These are phyloP conservation scores for Phoeniculus purpureus DNA, from an alignment of 2,797 vertebrate species.

Conservation along the genomic window DNA sequence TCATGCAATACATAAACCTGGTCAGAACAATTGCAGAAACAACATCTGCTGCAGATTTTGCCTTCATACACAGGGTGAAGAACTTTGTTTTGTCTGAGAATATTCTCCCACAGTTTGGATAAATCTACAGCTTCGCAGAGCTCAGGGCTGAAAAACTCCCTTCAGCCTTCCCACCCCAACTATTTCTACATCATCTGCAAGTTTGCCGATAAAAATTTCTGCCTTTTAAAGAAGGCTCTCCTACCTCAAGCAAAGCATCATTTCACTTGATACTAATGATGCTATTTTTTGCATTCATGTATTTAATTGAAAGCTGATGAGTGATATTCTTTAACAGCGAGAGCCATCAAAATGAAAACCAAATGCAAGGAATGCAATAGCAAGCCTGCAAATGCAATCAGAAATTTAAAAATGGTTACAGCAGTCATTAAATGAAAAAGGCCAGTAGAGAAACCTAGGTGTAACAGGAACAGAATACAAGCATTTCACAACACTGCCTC, in stretches of 20 bases:
- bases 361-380: slow-evolving; percentile 21
- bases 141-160: background rate
- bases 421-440: background rate
- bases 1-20: background rate
- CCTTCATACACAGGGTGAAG: background rate
- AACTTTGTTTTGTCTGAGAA: background rate
- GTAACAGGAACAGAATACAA: background rate
- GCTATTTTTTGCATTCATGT: slow-evolving; percentile 10
- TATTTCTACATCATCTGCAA: background rate
- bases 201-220: background rate
- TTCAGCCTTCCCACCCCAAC: background rate
- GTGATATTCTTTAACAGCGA: slow-evolving; percentile 51
- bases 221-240: slow-evolving; percentile 12
- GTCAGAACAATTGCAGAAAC: background rate
- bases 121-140: background rate
- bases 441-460: background rate
- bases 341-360: slow-evolving; percentile 13
- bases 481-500: background rate
- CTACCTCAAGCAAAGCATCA: background rate
- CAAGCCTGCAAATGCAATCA: slow-evolving; percentile 20
- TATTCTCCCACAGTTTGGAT: background rate
- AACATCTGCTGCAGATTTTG: background rate
- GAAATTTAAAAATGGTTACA: slow-evolving; percentile 18
- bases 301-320: slow-evolving; percentile 56
- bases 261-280: slow-evolving; percentile 31